Base-by-base conservation (phyloP, 2,113 vertebrate genomes). In the Indicator maculatus region DNA sequence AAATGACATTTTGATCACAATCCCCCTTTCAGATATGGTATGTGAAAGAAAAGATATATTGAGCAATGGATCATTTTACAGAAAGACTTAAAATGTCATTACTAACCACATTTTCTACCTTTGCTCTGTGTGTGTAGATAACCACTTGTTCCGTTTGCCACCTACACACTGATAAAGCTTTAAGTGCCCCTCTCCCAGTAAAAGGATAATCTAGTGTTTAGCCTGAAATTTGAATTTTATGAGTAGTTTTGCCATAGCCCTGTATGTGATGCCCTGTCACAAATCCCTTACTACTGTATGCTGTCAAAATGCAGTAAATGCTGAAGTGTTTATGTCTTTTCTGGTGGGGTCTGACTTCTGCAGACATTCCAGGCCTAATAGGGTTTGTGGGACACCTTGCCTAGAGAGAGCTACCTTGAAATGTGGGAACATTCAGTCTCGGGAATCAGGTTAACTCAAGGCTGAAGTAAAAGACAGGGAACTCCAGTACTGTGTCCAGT, bases 1-100 rank as follows among this genome's bases (percentile, higher is more conserved):
- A 95, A 95, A 79, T 96, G 55, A 66, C 78, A 92, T 94, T 96
- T 96, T 87, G 36, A 52, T 83, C 38, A 60, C 87, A 83, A 89
- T 84, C n/a, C 23, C 18, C 11, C 52, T 92, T 92, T 88, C 60
- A 88, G 71, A 85, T 89, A 60, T 0, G 8, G 24, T 80, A 80
- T 44, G 67, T 74, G 89, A 95, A 94, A 83, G n/a, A 87, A 95
- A 82, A 83, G 8, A 38, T 80, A 64, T 56, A 86, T 85, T 93
- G 95, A 91, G 56, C 83, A 85, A 94, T 77, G 75, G 75, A 77
- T 89, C 56, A 80, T 89, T 93, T 92, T 75, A 89, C 89, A 83
- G 47, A 76, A 91, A 70, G 27, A 16, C 47, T 96, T 86, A 93
- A 93, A 95, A 93, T 89, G 72, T 91, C 93, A 89, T 8, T 80